Evolutionary conservation across 2,888 invertebrate genomes (phyloP), one percentile per base, ranked within the genome.

Genomic region (Drosophila neonasuta): DNA sequence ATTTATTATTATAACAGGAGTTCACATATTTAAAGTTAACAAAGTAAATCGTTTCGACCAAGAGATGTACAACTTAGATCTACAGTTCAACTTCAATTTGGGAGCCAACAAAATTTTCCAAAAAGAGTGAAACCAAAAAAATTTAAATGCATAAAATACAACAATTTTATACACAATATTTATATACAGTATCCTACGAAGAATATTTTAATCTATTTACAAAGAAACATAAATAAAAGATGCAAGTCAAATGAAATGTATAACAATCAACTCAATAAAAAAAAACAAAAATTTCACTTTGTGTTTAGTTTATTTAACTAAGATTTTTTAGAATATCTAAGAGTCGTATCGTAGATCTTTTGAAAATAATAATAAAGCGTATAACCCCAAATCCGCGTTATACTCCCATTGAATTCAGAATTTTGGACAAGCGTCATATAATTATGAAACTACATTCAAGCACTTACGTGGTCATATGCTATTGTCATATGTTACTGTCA

Each of bases 251-350:
- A 49, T 61, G 50, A 41, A 61, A 75, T 72, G 49, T 57, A 32
- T 52, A 70, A 77, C 76, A 79, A 77, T 79, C 76, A 75, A 60
- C 51, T 20, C 7, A 54, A 49, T 41, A 24, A 24, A 64, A 49
- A 49, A 20, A 51, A 56, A 46, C 45, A 42, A 69, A 66, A 68
- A 24, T 66, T 74, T 2, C 1, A 34, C 4, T 34, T 34, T 10
- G 4, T 3, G 32, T 3, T 34, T 20, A 20, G 20, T 20, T 20
- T 20, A 20, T 20, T 20, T 20, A 20, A 24, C 6, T 24, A 24
- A 24, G 5, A 24, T 5, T 24, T 6, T 24, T 24, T 24, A 24
- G 6, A 5, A 24, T 24, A 5, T 24, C 24, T 24, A 24, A 3
- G 4, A 20, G 20, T 20, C 20, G 20, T 20, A 24, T 24, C 24